phyloP scores from a whole-genome alignment of 2,113 vertebrate species.

The Piaya cayana region DNA sequence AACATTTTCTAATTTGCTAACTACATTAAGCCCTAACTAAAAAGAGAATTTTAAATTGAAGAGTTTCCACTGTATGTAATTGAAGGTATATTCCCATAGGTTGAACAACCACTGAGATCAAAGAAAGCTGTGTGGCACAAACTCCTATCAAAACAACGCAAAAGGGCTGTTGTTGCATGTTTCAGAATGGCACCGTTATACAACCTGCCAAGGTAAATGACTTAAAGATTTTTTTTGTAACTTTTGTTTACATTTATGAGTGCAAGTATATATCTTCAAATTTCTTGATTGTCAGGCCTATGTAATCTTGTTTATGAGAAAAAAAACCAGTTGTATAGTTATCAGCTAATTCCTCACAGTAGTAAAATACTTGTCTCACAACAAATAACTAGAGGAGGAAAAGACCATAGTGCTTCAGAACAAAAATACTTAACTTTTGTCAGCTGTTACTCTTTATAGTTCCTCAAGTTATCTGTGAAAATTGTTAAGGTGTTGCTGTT shows the following conservation, averaged over 20 bases:
- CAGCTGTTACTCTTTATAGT: background rate
- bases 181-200: constrained; percentile 98
- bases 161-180: constrained; percentile 96
- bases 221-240: background rate
- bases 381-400: background rate
- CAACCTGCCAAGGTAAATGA: constrained; percentile 91
- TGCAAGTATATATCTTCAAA: background rate
- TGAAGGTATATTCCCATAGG: constrained; percentile 74
- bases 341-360: background rate
- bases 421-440: background rate
- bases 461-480: background rate
- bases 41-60: background rate
- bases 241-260: background rate
- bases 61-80: background rate
- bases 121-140: constrained; percentile 99
- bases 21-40: background rate
- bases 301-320: background rate
- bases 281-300: background rate
- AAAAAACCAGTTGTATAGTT: background rate
- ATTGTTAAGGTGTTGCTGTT: background rate
- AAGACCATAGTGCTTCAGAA: background rate
- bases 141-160: constrained; percentile 95
- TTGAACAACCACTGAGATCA: constrained; percentile 95
- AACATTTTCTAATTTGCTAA: background rate
- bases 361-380: background rate